phyloP scores from a whole-genome alignment of 2,113 vertebrate genomes.

The Phrynocephalus versicolor region DNA sequence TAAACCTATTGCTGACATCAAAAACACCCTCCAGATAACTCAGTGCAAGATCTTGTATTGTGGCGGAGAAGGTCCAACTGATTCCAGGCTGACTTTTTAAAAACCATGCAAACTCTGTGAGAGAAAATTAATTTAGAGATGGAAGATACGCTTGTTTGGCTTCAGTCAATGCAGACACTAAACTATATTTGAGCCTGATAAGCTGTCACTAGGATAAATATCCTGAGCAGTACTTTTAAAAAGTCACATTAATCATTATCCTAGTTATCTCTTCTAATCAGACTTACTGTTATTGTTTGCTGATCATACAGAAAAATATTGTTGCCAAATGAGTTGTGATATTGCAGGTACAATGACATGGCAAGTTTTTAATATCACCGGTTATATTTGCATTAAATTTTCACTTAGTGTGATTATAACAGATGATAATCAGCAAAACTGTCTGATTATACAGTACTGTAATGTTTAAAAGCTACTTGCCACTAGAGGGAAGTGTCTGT shows the following conservation, averaged over 20 bases:
- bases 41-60: too few species aligned
- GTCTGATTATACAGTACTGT: not conserved
- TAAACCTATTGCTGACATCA: too few species aligned
- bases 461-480: slow-evolving; percentile 35
- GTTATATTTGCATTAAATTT: not conserved
- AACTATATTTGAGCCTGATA: not conserved
- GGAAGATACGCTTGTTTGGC: not conserved
- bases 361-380: not conserved
- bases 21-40: too few species aligned
- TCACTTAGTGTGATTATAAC: not conserved
- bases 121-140: not conserved
- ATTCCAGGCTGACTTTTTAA: too few species aligned
- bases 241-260: not conserved
- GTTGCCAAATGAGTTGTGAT: not conserved
- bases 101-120: not conserved
- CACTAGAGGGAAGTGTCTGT: slow-evolving; percentile 75
- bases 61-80: too few species aligned
- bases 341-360: not conserved
- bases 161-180: not conserved
- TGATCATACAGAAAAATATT: not conserved
- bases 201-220: not conserved
- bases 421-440: not conserved
- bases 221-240: not conserved
- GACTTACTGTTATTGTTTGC: not conserved
- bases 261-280: not conserved